A percentile compares a stretch with the other conserved stretches of the same genome.
These are phyloP conservation scores for Cricetomys ansorgei DNA, from an alignment of 2,113 vertebrate species.

Conservation along the genomic window DNA sequence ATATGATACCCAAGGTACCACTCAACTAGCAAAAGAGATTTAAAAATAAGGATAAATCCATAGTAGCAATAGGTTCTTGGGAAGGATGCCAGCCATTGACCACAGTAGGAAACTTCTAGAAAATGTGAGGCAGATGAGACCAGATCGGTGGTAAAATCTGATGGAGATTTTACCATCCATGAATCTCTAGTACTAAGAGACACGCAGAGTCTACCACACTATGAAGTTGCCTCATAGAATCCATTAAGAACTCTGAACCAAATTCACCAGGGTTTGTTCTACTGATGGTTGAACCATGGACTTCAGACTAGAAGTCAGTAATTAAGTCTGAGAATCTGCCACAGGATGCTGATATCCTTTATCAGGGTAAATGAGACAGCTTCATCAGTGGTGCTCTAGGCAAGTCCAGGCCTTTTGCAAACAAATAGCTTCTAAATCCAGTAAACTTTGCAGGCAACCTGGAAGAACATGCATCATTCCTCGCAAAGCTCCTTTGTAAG, in stretches of 20 bases:
- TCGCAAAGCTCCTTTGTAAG: neutral
- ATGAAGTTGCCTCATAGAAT: neutral
- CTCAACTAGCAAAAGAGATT: constrained; percentile 59
- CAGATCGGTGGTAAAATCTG: neutral
- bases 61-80: constrained; percentile 38
- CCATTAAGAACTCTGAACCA: neutral
- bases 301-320: neutral
- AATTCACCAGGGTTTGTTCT: neutral
- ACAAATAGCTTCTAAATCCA: neutral
- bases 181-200: neutral
- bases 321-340: neutral
- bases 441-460: neutral
- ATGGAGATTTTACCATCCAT: too few relatives aligned
- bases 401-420: neutral
- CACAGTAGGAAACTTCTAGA: constrained; percentile 39
- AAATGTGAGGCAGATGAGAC: neutral
- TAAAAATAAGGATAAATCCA: constrained; percentile 71
- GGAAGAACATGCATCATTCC: neutral
- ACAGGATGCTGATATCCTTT: neutral
- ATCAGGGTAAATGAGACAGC: neutral
- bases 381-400: neutral
- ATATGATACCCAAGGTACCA: constrained; percentile 24
- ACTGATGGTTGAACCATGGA: neutral
- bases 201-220: neutral
- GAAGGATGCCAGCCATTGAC: constrained; percentile 13